These are phyloP conservation scores for Scaptomyza parva DNA, from an alignment of 2,888 invertebrate species.

Conservation along the genomic window DNA sequence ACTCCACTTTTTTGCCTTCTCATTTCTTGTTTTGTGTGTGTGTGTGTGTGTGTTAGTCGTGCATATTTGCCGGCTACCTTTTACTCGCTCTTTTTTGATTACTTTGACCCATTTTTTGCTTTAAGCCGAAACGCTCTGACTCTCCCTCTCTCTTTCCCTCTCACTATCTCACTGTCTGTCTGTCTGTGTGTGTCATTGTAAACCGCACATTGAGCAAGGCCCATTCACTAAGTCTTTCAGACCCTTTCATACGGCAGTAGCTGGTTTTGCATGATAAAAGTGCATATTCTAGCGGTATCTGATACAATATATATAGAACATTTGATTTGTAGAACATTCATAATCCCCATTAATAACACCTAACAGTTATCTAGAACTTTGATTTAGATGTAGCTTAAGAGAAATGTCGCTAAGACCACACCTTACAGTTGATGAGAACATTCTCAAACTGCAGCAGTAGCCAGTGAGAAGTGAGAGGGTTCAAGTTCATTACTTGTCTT, in stretches of 20 bases:
- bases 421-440: neutral
- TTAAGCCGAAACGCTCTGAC: conserved; percentile 14
- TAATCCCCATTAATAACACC: conserved; percentile 29
- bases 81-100: conserved; percentile 57
- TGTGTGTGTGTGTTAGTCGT: conserved; percentile 22
- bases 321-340: conserved; percentile 28
- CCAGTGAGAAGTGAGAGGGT: conserved; percentile 10
- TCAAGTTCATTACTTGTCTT: conserved; percentile 56
- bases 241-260: conserved; percentile 8
- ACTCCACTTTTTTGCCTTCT: conserved; percentile 16
- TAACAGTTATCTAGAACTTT: conserved; percentile 55
- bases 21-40: conserved; percentile 34
- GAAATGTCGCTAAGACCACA: conserved; percentile 39
- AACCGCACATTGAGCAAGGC: neutral
- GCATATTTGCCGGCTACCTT: conserved; percentile 69
- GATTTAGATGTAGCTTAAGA: conserved; percentile 1
- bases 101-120: conserved; percentile 69
- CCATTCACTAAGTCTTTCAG: conserved; percentile 48
- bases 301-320: conserved; percentile 17
- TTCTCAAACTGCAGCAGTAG: conserved; percentile 7
- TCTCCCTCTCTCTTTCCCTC: conserved; percentile 12
- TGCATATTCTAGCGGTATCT: conserved; percentile 14
- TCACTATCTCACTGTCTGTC: no score
- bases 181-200: neutral
- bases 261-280: conserved; percentile 63